Evolutionary conservation across 2,797 vertebrate species (phyloP).

Genomic region (Onychomys torridus): DNA sequence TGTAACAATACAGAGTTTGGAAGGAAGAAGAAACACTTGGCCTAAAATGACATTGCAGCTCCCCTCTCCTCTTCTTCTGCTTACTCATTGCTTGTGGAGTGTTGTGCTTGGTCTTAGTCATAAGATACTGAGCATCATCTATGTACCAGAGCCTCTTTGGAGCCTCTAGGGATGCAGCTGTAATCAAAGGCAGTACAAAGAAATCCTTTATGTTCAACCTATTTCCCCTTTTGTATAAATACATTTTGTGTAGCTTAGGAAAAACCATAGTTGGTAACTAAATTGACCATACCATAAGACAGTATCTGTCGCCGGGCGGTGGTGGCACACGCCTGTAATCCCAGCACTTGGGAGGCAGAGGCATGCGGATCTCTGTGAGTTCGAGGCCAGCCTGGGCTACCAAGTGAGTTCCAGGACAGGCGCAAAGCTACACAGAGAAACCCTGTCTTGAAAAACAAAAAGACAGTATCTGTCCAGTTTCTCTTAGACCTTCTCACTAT

Average conservation of each 20-base stretch:
- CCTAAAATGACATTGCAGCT: not conserved
- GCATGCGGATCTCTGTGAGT: no score
- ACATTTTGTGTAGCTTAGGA: constrained; percentile 35
- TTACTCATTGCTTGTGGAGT: not conserved
- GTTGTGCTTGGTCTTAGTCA: not conserved
- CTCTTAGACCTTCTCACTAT: not conserved
- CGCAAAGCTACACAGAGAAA: no score
- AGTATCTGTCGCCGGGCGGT: not conserved
- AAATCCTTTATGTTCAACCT: constrained; percentile 1
- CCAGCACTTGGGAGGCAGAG: no score
- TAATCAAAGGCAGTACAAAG: not conserved
- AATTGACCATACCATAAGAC: not conserved
- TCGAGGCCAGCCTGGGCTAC: no score
- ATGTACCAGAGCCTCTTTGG: not conserved
- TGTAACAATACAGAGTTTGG: not conserved
- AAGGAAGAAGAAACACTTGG: not conserved
- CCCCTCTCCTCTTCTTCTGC: not conserved
- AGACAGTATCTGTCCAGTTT: not conserved
- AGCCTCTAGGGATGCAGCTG: not conserved
- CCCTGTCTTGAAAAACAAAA: no score
- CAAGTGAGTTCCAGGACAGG: no score
- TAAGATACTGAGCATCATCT: not conserved
- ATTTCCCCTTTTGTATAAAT: not conserved
- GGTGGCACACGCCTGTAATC: no score
- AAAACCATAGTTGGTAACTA: not conserved